A percentile compares a stretch with the other conserved stretches of the same genome.
Evolutionary conservation across 1,140 invertebrate species (phyloP).

Genomic region (Drosophila nigrodunni): DNA sequence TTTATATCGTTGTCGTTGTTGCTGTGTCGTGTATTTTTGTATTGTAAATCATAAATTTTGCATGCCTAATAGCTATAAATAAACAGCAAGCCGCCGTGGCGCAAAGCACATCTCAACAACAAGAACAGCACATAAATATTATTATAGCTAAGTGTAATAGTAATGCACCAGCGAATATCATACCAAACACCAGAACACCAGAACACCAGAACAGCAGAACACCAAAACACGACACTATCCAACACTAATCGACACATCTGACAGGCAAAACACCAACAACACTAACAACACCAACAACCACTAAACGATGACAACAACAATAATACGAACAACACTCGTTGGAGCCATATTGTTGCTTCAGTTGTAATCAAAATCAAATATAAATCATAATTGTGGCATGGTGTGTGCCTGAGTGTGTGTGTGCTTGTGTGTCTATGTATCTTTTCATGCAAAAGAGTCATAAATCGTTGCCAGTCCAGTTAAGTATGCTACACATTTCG

Average conservation of each 20-base stretch:
- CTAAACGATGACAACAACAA: constrained; percentile 30
- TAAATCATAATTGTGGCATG: constrained; percentile 74
- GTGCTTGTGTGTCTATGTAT: constrained; percentile 43
- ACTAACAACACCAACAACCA: constrained; percentile 21
- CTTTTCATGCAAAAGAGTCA: constrained; percentile 75
- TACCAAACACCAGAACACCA: not conserved
- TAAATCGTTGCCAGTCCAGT: constrained; percentile 66
- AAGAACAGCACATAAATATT: constrained; percentile 58
- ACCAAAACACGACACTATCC: constrained; percentile 15
- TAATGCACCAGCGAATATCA: constrained; percentile 54
- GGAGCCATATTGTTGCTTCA: constrained; percentile 64
- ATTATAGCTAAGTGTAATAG: constrained; percentile 76
- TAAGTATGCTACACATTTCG: constrained; percentile 60
- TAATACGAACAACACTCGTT: constrained; percentile 29
- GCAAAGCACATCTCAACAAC: constrained; percentile 46
- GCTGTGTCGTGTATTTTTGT: constrained; percentile 51
- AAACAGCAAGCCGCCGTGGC: constrained; percentile 52
- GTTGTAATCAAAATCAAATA: constrained; percentile 80
- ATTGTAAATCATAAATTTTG: constrained; percentile 80
- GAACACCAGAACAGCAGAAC: no score
- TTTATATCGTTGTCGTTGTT: constrained; percentile 37
- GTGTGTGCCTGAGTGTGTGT: constrained; percentile 52
- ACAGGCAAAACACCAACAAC: constrained; percentile 22
- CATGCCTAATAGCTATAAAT: constrained; percentile 80
- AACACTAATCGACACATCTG: constrained; percentile 32